Conservation (phyloP, 2,888 invertebrate genomes). For the Hyalella azteca region DNA sequence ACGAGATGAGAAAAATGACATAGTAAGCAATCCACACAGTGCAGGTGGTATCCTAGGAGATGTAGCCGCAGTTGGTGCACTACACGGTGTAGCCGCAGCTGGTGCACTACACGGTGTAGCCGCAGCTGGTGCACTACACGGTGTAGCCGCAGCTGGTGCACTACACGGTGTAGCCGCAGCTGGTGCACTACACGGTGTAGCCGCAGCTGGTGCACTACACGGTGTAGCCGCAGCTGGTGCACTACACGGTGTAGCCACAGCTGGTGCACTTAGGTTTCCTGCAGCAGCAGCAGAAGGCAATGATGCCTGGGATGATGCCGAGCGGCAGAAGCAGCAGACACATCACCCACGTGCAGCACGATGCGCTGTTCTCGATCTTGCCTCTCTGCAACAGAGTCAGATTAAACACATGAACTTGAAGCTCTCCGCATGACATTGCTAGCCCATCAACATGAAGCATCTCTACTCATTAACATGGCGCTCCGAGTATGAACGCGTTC, state of each 20-base stretch:
- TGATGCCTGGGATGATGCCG: slow-evolving; percentile 41
- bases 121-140: neutral
- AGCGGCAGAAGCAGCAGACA: slow-evolving; percentile 41
- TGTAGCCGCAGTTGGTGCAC: no score
- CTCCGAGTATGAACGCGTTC: no score
- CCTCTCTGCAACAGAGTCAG: slow-evolving; percentile 45
- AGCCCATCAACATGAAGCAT: no score
- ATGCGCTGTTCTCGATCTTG: slow-evolving; percentile 29
- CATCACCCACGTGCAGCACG: slow-evolving; percentile 39
- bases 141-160: neutral
- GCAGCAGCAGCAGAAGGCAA: slow-evolving; percentile 50
- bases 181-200: neutral
- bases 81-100: no score
- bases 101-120: neutral
- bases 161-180: neutral
- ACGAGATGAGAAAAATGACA: no score
- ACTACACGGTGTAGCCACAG: slow-evolving; percentile 42
- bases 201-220: neutral
- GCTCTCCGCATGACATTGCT: no score
- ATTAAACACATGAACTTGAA: no score
- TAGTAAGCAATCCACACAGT: no score
- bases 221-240: neutral
- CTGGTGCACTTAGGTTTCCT: slow-evolving; percentile 42
- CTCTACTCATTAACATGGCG: no score
- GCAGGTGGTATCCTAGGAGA: no score